A percentile compares a stretch with the other conserved stretches of the same genome.
phyloP scores from a whole-genome alignment of 2,797 vertebrate species.

The Pantherophis alleghaniensis region DNA sequence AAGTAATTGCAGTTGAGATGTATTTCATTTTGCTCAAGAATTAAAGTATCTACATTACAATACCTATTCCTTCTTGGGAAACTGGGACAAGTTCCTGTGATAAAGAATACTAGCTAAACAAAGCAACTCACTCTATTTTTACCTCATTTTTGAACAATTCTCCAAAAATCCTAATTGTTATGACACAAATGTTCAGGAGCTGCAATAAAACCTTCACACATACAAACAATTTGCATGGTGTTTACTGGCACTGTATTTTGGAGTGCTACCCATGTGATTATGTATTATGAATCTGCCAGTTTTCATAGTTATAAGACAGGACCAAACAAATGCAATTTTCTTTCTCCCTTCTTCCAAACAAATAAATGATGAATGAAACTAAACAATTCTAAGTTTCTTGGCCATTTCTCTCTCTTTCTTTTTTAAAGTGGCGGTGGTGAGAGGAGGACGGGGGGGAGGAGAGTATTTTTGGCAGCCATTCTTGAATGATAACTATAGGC shows the following conservation, averaged over 20 bases:
- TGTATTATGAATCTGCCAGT: conserved; percentile 42
- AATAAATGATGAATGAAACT: conserved; percentile 42
- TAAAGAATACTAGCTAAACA: conserved; percentile 9
- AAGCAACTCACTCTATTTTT: conserved; percentile 15
- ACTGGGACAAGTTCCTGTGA: not conserved
- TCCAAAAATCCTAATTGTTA: conserved; percentile 38
- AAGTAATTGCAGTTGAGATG: conserved; percentile 7
- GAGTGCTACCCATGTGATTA: conserved; percentile 49
- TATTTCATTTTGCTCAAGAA: conserved; percentile 15
- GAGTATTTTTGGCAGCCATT: conserved; percentile 24
- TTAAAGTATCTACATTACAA: not conserved
- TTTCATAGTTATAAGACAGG: conserved; percentile 42
- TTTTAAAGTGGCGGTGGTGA: not conserved
- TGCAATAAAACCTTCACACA: conserved; percentile 42
- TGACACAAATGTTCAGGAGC: conserved; percentile 35
- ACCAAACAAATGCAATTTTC: conserved; percentile 38
- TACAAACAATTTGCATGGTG: conserved; percentile 42
- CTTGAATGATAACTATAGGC: conserved; percentile 11
- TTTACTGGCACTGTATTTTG: conserved; percentile 55
- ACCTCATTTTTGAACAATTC: conserved; percentile 11
- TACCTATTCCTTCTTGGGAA: conserved; percentile 5
- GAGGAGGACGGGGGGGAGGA: not conserved
- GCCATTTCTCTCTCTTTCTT: conserved; percentile 37
- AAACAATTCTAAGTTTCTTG: conserved; percentile 47
- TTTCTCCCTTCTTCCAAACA: not conserved